These are phyloP conservation scores for Heliothis subflexa DNA, from an alignment of 1,140 invertebrate species.

Conservation along the genomic window DNA sequence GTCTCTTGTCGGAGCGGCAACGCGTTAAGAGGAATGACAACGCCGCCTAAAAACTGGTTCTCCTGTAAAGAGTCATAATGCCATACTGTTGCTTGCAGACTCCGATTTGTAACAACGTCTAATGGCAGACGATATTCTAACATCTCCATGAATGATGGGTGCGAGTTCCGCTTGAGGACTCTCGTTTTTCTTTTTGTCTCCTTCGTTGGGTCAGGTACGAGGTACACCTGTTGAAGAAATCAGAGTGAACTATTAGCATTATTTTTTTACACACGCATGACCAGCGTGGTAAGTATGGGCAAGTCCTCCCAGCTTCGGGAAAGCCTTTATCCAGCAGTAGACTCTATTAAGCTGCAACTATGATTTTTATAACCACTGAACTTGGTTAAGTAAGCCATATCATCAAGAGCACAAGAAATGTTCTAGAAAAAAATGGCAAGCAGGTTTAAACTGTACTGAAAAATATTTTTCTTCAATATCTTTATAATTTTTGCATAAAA, in stretches of 20 bases:
- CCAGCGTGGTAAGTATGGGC: too few relatives aligned
- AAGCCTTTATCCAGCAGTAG: too few relatives aligned
- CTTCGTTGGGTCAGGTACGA: slow-evolving; percentile 95
- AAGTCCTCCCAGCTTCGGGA: too few relatives aligned
- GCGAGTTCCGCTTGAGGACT: slow-evolving; percentile 95
- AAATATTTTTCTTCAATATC: too few relatives aligned
- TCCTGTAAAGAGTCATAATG: slow-evolving; percentile 98
- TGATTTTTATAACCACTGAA: too few relatives aligned
- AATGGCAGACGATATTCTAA: slow-evolving; percentile 95
- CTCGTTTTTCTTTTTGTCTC: slow-evolving; percentile 98
- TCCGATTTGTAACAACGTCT: slow-evolving; percentile 91
- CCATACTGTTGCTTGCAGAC: slow-evolving; percentile 97
- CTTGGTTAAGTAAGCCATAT: too few relatives aligned
- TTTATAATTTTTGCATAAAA: too few relatives aligned
- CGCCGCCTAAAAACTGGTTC: slow-evolving; percentile 97
- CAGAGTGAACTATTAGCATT: not conserved
- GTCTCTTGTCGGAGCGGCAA: slow-evolving; percentile 92
- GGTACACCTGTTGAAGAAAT: slow-evolving; percentile 88
- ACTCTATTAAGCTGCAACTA: too few relatives aligned
- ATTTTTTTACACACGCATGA: not conserved
- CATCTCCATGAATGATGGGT: slow-evolving; percentile 99
- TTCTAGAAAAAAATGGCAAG: too few relatives aligned
- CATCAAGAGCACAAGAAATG: too few relatives aligned
- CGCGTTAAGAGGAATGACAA: slow-evolving; percentile 91
- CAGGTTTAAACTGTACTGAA: too few relatives aligned